Evolutionary conservation across 2,888 invertebrate species (phyloP), one percentile per base, ranked within the genome.

Genomic region (Endomychus coccineus): DNA sequence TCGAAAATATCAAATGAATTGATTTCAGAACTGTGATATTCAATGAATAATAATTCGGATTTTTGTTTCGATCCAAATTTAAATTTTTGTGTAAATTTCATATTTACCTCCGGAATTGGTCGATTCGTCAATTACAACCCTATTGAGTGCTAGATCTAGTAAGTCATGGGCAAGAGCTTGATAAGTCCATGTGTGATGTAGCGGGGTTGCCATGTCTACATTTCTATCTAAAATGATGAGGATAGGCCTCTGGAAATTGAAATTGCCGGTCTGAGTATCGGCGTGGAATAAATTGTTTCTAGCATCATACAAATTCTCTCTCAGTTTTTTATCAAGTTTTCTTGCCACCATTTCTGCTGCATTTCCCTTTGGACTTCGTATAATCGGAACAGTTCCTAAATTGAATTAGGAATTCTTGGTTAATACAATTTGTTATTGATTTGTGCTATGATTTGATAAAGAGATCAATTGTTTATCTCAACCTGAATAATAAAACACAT

Each of bases 121-220:
- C 14, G 50, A 55, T 46, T 67, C 67, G 45, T 67, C 65, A 16
- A 67, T 54, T 16, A 62, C 48, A 5, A 67, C 59, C 28, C 90
- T 75, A 67, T 98, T 98, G 37, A 96, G 69, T 5, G 90, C 81
- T 49, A 96, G 72, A 57, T 95, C 90, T 37, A 98, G 66, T 3
- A 97, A 86, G 72, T 99, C 98, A 66, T 98, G 97, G 14, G 91
- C 84, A 35, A 99, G 68, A 1, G 98, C 97, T 67, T 99, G 98
- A 66, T 99, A 99, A 0, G 97, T 98, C 98, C 98, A 99, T 1
- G 98, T 96, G 66, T 99, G 98, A 71, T 97, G 97, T 41, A 99
- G 69, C 14, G 95, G 95, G 24, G 97, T 98, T 2, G 96, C 95
- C 78, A 99, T 80, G 64, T 97, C 97, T 46, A 95, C 75, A 66